Evolutionary conservation across 1,140 invertebrate species (phyloP).

Genomic region (Colletes latitarsis): DNA sequence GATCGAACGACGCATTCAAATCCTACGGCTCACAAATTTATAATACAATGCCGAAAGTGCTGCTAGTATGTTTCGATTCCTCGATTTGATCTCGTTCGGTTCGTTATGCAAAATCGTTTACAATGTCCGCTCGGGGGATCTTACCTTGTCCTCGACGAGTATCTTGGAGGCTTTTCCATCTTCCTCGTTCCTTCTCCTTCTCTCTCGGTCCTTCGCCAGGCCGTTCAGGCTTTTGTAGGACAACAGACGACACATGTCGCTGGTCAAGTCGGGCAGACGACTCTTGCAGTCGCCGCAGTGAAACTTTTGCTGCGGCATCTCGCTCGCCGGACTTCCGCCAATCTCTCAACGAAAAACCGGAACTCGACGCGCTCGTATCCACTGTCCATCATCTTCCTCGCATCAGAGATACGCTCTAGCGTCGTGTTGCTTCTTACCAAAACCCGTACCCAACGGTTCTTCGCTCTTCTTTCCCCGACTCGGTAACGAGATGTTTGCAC

Average conservation of each 20-base stretch:
- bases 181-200: constrained; percentile 14
- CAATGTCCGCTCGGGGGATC: not conserved
- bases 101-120: not conserved
- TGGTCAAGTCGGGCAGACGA: constrained; percentile 66
- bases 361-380: not conserved
- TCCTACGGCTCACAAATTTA: too few species aligned
- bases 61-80: too few species aligned
- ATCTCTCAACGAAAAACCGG: constrained; percentile 22
- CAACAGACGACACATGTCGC: constrained; percentile 69
- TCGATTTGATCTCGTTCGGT: not conserved
- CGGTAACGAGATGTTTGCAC: too few species aligned
- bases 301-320: constrained; percentile 68
- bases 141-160: constrained; percentile 53
- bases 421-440: not conserved
- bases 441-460: not conserved
- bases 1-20: too few species aligned
- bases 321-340: constrained; percentile 15
- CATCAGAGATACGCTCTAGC: constrained; percentile 18
- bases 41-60: too few species aligned
- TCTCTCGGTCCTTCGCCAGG: constrained; percentile 36
- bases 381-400: constrained; percentile 37
- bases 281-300: constrained; percentile 63
- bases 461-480: too few species aligned
- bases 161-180: constrained; percentile 8
- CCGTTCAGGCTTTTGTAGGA: constrained; percentile 68